Base-by-base conservation (phyloP, 2,797 vertebrate genomes). In the Stomatorhinus walkeri region DNA sequence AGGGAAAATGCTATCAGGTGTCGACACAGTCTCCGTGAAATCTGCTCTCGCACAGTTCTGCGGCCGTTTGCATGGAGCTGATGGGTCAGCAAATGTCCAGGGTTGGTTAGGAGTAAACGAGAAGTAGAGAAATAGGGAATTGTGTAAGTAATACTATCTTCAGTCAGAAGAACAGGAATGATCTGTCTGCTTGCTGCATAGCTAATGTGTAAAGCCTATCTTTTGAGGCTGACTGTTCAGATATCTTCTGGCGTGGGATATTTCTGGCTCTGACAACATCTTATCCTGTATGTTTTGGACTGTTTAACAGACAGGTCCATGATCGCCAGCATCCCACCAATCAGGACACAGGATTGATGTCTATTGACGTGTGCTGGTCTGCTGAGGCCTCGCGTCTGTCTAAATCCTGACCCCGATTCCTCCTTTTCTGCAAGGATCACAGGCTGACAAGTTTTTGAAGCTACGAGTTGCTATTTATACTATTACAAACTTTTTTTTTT, bases 1-100 rank as follows among this genome's bases (percentile, higher is more conserved):
- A 94, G 93, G 93, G 93, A 93, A 68, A 93, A 94, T 93, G 93
- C 32, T 89, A 19, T 51, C 22, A 89, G 83, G 46, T 85, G 81
- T 84, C 12, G 54, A 92, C 91, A 93, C 32, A 68, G 94, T 96
- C 93, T 92, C 93, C 93, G 91, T 94, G 94, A 95, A 95, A 95
- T 95, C 94, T 93, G 91, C 90, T 93, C 94, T 94, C 91, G 91
- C 92, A 93, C 92, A 93, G 93, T 93, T 92, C 22, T 52, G 68
- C 40, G 7, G 40, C 61, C 14, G 46, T 85, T 7, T 64, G 81
- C 28, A 10, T 43, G 85, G 43, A 85, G 4, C 19, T 14, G n/a
- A 36, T 46, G 36, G 56, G 54, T 36, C 68, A 76, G 51, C 32
- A 36, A 85, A 72, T 54, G 24, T 28, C 56, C 43, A 12, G 56